These are phyloP conservation scores for Callosobruchus maculatus DNA, from an alignment of 2,888 invertebrate genomes.

Conservation along the genomic window DNA sequence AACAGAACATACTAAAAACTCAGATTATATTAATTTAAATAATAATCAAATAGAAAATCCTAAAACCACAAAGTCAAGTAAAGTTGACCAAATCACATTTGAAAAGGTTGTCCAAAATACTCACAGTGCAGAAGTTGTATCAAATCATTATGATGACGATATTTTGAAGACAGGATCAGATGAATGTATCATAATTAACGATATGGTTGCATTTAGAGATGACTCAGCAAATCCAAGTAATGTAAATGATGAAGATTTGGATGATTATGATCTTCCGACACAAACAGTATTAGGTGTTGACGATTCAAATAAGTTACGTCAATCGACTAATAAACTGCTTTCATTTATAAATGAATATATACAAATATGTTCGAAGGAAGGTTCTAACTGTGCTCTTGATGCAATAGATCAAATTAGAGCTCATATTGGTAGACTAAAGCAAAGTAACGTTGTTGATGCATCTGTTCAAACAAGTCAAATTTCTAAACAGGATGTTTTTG, in stretches of 20 bases:
- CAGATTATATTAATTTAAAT: not conserved
- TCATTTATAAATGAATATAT: not conserved
- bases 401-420: not conserved
- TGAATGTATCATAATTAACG: not conserved
- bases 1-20: not conserved
- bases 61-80: not conserved
- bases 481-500: not conserved
- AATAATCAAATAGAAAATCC: not conserved
- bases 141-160: not conserved
- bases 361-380: not conserved
- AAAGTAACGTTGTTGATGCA: not conserved
- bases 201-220: not conserved
- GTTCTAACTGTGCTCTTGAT: not conserved
- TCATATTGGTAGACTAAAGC: not conserved
- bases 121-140: not conserved
- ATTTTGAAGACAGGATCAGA: not conserved
- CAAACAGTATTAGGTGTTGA: not conserved
- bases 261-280: not conserved
- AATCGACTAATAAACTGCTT: not conserved
- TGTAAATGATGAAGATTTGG: not conserved
- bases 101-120: not conserved
- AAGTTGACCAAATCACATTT: not conserved
- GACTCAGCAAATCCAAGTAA: not conserved
- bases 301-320: not conserved
- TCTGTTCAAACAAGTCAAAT: not conserved